Percentiles rank a stretch among this genome's conserved stretches.
These are phyloP conservation scores for Megaceryle alcyon DNA, from an alignment of 2,797 vertebrate species.

Conservation along the genomic window DNA sequence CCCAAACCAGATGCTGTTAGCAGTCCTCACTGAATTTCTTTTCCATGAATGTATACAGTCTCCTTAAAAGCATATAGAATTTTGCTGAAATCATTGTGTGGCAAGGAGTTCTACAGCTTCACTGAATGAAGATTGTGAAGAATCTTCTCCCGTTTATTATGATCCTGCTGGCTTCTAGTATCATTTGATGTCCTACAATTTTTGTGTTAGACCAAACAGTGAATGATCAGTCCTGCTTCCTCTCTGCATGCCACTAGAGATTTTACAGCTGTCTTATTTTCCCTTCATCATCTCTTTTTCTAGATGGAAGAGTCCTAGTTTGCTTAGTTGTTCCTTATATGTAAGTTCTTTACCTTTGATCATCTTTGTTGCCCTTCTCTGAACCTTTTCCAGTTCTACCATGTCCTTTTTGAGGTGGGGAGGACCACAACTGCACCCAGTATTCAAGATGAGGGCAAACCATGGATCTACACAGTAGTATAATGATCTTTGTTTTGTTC, in stretches of 20 bases:
- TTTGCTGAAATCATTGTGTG: neutral
- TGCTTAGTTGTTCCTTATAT: slow-evolving; percentile 63
- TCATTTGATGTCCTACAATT: neutral
- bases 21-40: neutral
- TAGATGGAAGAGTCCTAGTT: slow-evolving; percentile 62
- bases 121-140: slow-evolving; percentile 1
- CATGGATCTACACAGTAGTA: slow-evolving; percentile 72
- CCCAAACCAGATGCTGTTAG: neutral
- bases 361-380: slow-evolving; percentile 67
- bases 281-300: slow-evolving; percentile 52
- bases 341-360: slow-evolving; percentile 66
- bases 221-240: neutral
- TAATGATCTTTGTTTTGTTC: slow-evolving; percentile 69
- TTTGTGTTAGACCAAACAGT: neutral
- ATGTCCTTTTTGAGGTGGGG: slow-evolving; percentile 67
- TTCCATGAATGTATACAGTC: neutral
- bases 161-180: neutral
- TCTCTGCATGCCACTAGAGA: slow-evolving; percentile 32
- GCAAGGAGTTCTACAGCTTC: neutral
- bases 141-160: slow-evolving; percentile 1
- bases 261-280: slow-evolving; percentile 46
- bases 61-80: neutral
- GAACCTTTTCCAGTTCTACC: slow-evolving; percentile 73
- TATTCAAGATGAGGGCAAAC: slow-evolving; percentile 74
- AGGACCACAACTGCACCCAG: slow-evolving; percentile 65